Evolutionary conservation across 1,140 invertebrate genomes (phyloP), one percentile per base, ranked within the genome.

Genomic region (Pogonomyrmex barbatus): DNA sequence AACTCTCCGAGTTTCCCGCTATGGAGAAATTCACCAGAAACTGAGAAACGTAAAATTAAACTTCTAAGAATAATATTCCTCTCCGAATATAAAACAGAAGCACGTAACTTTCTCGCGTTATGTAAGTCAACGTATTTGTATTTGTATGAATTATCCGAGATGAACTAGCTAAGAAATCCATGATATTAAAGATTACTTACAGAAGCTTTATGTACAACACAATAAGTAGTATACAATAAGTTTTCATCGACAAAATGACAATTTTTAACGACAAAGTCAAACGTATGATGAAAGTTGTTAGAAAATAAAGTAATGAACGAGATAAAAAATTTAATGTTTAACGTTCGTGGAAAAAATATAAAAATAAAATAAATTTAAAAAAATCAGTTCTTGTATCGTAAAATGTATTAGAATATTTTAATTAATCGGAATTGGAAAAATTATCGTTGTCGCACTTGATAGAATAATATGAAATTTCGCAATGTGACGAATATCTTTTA

Each of bases 401-500:
- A 3, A 17, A 45, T 42, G 30, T 24, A 24, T 47, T 50, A 24
- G 3, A 42, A 33, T 14, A 14, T 33, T 52, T 24, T 24, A 24
- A 24, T 24, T 4, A 10, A 30, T 58, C 24, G 36, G 4, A 12
- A 9, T 24, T 10, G n/a, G 8, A 47, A 47, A 14, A 10, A 12
- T 68, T 24, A 2, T 6, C 10, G 10, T 58, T n/a, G 58, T 42
- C 8, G n/a, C 24, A 14, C 67, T 24, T 2, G 71, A 56, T 60
- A 33, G 54, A 65, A 78, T 78, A 82, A 90, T 89, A 65, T 77
- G 77, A 90, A 90, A 77, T 90, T 88, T 90, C 54, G 42, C 52
- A 42, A 36, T 56, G 39, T 56, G 5, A 4, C 68, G 52, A 60
- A n/a, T 77, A 70, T 77, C 50, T 52, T 36, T 88, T 87, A 87